A percentile compares a stretch with the other conserved stretches of the same genome.
phyloP scores from a whole-genome alignment of 2,888 invertebrate genomes.

The Allolobophora icterica region DNA sequence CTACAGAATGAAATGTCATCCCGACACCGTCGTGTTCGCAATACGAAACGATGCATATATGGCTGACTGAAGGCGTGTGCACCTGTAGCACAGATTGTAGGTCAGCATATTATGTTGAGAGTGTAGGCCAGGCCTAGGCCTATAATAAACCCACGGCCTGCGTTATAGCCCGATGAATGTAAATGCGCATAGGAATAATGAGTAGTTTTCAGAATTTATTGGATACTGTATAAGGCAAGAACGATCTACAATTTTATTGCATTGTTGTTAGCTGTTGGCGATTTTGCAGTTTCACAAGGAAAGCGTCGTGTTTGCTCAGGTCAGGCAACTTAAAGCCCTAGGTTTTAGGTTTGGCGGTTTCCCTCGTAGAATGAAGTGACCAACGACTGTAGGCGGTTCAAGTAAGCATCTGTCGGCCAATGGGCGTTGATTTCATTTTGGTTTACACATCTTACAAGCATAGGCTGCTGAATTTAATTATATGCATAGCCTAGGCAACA shows the following conservation, averaged over 20 bases:
- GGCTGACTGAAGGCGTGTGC: not conserved
- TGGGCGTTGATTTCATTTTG: no score
- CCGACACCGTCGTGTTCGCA: not conserved
- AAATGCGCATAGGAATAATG: not conserved
- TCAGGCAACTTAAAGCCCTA: no score
- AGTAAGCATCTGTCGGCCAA: no score
- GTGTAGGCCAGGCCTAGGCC: not conserved
- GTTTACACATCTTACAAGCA: no score
- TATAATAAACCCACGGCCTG: not conserved
- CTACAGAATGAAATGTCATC: not conserved
- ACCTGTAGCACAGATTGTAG: not conserved
- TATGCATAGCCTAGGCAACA: no score
- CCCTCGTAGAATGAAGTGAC: no score
- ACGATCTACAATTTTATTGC: not conserved
- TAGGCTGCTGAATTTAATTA: no score
- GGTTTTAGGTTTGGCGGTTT: no score
- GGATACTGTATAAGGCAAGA: not conserved
- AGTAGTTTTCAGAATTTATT: not conserved
- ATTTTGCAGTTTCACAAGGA: not conserved
- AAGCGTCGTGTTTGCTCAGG: not conserved
- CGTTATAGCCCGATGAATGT: not conserved
- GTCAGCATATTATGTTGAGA: not conserved
- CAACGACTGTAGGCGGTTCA: no score
- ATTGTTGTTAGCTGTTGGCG: not conserved
- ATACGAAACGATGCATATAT: not conserved